Evolutionary conservation across 2,888 invertebrate species (phyloP).

Genomic region (Cynaeus angustus): DNA sequence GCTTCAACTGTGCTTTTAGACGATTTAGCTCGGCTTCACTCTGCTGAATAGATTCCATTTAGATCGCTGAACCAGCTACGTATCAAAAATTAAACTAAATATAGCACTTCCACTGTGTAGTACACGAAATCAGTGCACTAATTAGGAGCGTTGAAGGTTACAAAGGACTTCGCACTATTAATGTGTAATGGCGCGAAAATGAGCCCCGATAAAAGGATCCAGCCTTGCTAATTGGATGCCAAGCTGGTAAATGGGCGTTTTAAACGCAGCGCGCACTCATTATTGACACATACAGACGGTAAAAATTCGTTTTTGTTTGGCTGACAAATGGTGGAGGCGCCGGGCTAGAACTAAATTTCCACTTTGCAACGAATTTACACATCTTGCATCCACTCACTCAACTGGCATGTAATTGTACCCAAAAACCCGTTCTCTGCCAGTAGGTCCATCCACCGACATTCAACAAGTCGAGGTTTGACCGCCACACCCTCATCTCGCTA

Average conservation of each 20-base stretch:
- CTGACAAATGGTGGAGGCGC: too few relatives aligned
- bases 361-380: background rate
- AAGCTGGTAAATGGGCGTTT: conserved; percentile 20
- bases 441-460: conserved; percentile 9
- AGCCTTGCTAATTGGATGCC: conserved; percentile 38
- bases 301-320: background rate
- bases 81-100: too few relatives aligned
- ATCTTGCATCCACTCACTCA: background rate
- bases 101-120: conserved; percentile 4
- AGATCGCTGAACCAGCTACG: too few relatives aligned
- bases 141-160: conserved; percentile 34
- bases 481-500: conserved; percentile 31
- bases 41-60: too few relatives aligned
- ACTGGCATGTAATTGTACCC: background rate
- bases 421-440: background rate
- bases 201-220: conserved; percentile 29
- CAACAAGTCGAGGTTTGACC: conserved; percentile 37
- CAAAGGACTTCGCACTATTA: conserved; percentile 32
- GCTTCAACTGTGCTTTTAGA: too few relatives aligned
- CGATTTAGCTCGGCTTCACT: too few relatives aligned
- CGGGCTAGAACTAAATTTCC: too few relatives aligned
- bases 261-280: background rate
- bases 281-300: conserved; percentile 2
- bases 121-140: conserved; percentile 25
- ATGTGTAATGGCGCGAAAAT: conserved; percentile 36